Conservation (phyloP, 2,888 invertebrate genomes). For the Drosophila multiciliata region DNA sequence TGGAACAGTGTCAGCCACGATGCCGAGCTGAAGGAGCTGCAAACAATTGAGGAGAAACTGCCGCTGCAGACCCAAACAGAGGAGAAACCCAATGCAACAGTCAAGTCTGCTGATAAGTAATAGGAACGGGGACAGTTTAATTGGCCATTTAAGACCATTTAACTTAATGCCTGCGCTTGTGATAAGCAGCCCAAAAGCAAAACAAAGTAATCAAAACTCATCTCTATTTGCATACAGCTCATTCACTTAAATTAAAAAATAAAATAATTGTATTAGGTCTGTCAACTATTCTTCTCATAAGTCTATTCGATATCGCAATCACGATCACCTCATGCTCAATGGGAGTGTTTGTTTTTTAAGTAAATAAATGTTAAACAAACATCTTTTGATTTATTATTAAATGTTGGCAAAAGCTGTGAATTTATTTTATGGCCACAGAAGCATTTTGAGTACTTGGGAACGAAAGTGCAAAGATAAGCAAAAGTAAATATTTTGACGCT, state of each 20-base stretch:
- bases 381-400: conserved; percentile 14
- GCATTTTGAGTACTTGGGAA: not conserved
- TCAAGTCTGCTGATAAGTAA: conserved; percentile 42
- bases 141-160: conserved; percentile 52
- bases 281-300: not conserved
- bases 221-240: conserved; percentile 31
- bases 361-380: conserved; percentile 36
- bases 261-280: not conserved
- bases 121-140: conserved; percentile 50
- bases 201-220: conserved; percentile 30
- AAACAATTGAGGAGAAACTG: conserved; percentile 59
- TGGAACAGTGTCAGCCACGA: conserved; percentile 86
- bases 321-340: conserved; percentile 19
- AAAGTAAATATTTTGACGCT: conserved; percentile 41
- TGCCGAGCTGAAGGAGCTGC: conserved; percentile 77
- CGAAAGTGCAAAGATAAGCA: conserved; percentile 10
- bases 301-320: conserved; percentile 1
- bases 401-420: conserved; percentile 23
- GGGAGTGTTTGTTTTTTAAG: conserved; percentile 7
- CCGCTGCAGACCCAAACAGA: conserved; percentile 39
- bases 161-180: conserved; percentile 50
- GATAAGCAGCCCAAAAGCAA: conserved; percentile 47
- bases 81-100: conserved; percentile 18
- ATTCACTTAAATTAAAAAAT: conserved; percentile 32
- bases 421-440: conserved; percentile 10